Evolutionary conservation across 2,888 invertebrate genomes (phyloP), one percentile per base, ranked within the genome.

Genomic region (Dolomedes plantarius): DNA sequence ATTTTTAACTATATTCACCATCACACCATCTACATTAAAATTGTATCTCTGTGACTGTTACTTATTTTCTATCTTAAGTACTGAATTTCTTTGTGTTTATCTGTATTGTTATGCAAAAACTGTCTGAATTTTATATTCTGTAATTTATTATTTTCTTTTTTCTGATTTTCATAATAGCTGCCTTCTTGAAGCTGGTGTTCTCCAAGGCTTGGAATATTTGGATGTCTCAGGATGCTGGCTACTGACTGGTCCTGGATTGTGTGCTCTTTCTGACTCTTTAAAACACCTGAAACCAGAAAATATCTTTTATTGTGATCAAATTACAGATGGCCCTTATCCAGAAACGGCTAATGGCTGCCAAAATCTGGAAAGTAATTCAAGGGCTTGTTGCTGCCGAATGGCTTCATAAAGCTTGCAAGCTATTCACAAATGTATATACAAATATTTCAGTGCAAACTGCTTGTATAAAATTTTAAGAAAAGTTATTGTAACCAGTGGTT

Each of bases 191-290:
- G 81, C 86, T 6, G 88, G 88, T 6, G 36, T 86, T 16, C 50
- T 88, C 0, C 31, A 72, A 0, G 32, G 46, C 1, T 69, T 90
- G 68, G 83, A 83, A 11, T 88, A 75, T 41, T 69, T 90, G 19
- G 90, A 90, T 75, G 88, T 90, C 2, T 90, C 90, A 32, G 90
- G 90, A 6, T 90, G 90, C 65, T 89, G 86, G 68, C 72, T 83
- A 7, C 39, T 90, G 16, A 88, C 88, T 9, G 90, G 89, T 27
- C 80, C 56, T 0, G 88, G 78, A 16, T 69, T 90, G 72, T 77
- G 86, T n/a, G 72, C 77, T 2, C 67, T 90, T 1, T 87, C 88
- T 1, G 32, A 71, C 6, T 75, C 79, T 0, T 82, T 89, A 28
- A 74, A 88, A 0, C 32, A 68, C 7, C 82, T 90, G 13, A 36